phyloP scores from a whole-genome alignment of 2,113 vertebrate species.

The Scomber scombrus region DNA sequence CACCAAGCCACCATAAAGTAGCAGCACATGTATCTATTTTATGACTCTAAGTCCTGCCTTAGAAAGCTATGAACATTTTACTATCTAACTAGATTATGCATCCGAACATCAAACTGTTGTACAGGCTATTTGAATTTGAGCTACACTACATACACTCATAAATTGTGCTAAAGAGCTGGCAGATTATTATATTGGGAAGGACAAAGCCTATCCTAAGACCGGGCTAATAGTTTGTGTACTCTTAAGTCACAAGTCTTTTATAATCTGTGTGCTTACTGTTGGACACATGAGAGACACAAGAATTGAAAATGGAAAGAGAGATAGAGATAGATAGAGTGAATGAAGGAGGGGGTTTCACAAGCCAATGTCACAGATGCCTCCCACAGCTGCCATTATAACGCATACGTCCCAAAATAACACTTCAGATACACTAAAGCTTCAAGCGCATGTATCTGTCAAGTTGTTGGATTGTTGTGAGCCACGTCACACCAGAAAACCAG shows the following conservation, averaged over 20 bases:
- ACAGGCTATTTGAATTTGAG: slow-evolving; percentile 28
- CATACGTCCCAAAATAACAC: slow-evolving; percentile 77
- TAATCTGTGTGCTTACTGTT: slow-evolving; percentile 55
- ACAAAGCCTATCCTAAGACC: neutral
- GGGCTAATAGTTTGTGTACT: slow-evolving; percentile 56
- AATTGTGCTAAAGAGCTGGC: neutral
- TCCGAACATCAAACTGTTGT: slow-evolving; percentile 22
- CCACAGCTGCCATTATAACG: slow-evolving; percentile 54
- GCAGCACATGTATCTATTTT: slow-evolving; percentile 36
- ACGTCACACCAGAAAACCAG: slow-evolving; percentile 13
- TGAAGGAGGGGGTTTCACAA: slow-evolving; percentile 43
- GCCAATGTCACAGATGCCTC: slow-evolving; percentile 63
- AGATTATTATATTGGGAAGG: slow-evolving; percentile 30
- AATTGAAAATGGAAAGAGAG: slow-evolving; percentile 25
- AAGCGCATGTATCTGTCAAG: slow-evolving; percentile 27
- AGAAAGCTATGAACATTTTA: slow-evolving; percentile 38
- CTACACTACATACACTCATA: neutral
- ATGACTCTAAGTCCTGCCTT: slow-evolving; percentile 5
- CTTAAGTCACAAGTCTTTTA: slow-evolving; percentile 75
- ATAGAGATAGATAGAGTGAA: neutral
- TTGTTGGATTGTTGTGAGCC: neutral
- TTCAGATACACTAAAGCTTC: slow-evolving; percentile 42
- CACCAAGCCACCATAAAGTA: neutral
- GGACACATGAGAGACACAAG: slow-evolving; percentile 41
- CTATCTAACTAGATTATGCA: slow-evolving; percentile 27